Evolutionary conservation across 2,888 invertebrate genomes (phyloP).

Genomic region (Nephrotoma guestfalica): DNA sequence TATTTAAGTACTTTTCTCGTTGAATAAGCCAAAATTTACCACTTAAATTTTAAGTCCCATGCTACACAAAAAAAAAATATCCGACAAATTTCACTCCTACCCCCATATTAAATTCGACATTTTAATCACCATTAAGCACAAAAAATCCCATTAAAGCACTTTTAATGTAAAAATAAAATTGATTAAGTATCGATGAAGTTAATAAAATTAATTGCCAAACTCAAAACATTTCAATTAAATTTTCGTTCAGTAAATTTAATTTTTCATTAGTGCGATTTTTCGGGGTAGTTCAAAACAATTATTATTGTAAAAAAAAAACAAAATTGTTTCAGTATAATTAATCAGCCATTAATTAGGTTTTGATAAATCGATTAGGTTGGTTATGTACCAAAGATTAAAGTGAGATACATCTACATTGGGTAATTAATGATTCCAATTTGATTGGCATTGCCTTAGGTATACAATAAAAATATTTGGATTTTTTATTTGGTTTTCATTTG

Average conservation of each 20-base stretch:
- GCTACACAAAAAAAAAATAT: too few relatives aligned
- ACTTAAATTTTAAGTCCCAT: too few relatives aligned
- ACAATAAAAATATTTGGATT: not conserved
- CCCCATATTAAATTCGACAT: too few relatives aligned
- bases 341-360: not conserved
- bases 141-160: too few relatives aligned
- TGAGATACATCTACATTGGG: not conserved
- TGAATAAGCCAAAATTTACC: too few relatives aligned
- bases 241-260: not conserved
- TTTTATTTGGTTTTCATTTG: not conserved
- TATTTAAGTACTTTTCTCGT: too few relatives aligned
- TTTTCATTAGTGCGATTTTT: not conserved
- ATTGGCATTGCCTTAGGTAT: not conserved
- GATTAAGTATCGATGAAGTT: not conserved
- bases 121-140: too few relatives aligned
- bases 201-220: not conserved
- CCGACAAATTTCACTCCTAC: too few relatives aligned
- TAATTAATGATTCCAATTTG: not conserved
- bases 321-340: not conserved
- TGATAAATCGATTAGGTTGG: not conserved
- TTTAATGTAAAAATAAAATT: not conserved
- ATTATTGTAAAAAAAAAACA: not conserved
- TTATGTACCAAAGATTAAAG: not conserved
- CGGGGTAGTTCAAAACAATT: not conserved
- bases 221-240: not conserved